Evolutionary conservation across 1,140 invertebrate species (phyloP).

Genomic region (Gonioctena quinquepunctata): DNA sequence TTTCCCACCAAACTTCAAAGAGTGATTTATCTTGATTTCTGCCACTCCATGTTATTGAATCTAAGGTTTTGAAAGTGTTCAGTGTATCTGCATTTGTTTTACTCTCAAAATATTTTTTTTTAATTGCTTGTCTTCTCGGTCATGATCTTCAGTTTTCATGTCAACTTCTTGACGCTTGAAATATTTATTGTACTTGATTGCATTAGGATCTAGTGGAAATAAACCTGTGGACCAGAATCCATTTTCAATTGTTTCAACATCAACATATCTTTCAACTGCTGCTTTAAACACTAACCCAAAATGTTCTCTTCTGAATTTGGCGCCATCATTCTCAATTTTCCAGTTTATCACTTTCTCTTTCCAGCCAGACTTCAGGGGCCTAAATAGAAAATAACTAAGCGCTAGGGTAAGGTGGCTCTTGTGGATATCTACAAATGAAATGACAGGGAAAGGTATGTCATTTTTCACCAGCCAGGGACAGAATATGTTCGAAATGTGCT

Average conservation of each 20-base stretch:
- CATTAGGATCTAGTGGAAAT: background rate
- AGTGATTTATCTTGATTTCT: background rate
- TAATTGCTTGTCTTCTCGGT: background rate
- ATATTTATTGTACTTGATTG: constrained; percentile 1
- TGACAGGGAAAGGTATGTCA: too few species aligned
- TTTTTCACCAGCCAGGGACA: too few species aligned
- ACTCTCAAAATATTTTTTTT: background rate
- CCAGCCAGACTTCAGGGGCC: constrained; percentile 49
- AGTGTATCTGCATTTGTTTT: background rate
- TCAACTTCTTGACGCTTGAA: background rate
- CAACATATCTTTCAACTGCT: background rate
- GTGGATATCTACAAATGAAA: too few species aligned
- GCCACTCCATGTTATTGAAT: background rate
- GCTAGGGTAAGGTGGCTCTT: too few species aligned
- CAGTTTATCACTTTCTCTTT: constrained; percentile 45
- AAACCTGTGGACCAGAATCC: background rate
- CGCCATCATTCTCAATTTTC: constrained; percentile 23
- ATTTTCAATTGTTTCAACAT: background rate
- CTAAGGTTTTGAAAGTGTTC: background rate
- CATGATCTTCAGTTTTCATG: background rate
- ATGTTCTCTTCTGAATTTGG: background rate
- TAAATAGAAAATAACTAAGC: too few species aligned
- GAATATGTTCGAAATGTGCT: too few species aligned
- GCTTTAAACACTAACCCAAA: background rate
- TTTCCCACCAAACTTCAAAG: background rate